Base-by-base conservation (phyloP, 2,113 vertebrate genomes). In the Callipepla californica region DNA sequence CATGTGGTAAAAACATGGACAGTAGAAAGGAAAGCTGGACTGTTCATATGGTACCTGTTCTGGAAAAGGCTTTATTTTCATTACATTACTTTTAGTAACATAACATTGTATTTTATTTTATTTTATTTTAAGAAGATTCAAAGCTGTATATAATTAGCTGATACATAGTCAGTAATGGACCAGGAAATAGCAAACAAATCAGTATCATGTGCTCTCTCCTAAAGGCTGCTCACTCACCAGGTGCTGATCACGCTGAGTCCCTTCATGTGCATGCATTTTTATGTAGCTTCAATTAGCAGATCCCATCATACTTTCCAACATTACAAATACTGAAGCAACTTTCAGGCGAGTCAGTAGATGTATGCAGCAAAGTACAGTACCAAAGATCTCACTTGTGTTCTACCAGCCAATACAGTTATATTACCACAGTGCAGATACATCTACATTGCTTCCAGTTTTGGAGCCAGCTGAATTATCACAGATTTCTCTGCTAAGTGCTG, bases 61-160 rank as follows among this genome's bases (percentile, higher is more conserved):
- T 94, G 85, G 65, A 90, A 92, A 96, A 91, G 3, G 59, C 72
- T 91, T 90, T 48, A 45, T 84, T 94, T 88, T 89, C 53, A 81
- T 90, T 83, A 80, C 80, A 91, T 44, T 85, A 22, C 13, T 92
- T 94, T 92, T 87, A 86, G 23, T 30, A 78, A 51, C 12, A 48
- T 36, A 4, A 8, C 11, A 67, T 28, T 66, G 6, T 50, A 73
- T 45, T 40, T 40, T 40, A 40, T 40, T 40, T 40, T 40, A 40
- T 40, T 12, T 40, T 40, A 13, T 40, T 40, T 40, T 40, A 40
- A 40, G 40, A 40, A 47, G 16, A 16, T 11, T 42, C 30, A 53
- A 42, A 53, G 21, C 13, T 74, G 0, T 87, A 69, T 81, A 53
- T 80, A 51, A 38, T 80, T 62, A 53, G 13, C 25, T 51, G 26